Conservation (phyloP, 2,113 vertebrate species). For the Oryzias woworae region DNA sequence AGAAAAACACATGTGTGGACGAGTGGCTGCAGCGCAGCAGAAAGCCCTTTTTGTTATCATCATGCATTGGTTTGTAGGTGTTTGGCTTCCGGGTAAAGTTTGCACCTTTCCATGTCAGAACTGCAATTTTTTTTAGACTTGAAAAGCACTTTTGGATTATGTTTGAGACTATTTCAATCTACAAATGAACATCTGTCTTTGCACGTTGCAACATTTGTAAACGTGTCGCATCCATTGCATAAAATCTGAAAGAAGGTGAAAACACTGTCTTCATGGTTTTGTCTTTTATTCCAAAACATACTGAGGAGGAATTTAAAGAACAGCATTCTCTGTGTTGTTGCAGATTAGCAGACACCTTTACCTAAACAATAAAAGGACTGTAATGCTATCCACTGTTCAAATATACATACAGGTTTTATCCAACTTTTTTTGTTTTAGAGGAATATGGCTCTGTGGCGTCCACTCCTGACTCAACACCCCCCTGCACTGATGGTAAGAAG, state of each 20-base stretch:
- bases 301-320: no score
- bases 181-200: no score
- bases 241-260: no score
- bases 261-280: no score
- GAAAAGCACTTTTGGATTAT: constrained; percentile 16
- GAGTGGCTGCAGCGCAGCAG: constrained; percentile 28
- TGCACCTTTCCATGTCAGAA: constrained; percentile 5
- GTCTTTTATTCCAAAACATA: no score
- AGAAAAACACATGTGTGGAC: constrained; percentile 51
- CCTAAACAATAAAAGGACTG: background rate
- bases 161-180: no score
- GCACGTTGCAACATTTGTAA: background rate
- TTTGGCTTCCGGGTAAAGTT: constrained; percentile 9
- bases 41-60: constrained; percentile 9
- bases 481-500: constrained; percentile 78
- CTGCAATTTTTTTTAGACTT: constrained; percentile 3
- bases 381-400: background rate
- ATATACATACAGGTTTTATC: background rate
- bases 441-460: constrained; percentile 81
- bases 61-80: constrained; percentile 5
- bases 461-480: constrained; percentile 81
- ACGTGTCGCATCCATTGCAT: constrained; percentile 14
- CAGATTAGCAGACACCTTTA: background rate
- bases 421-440: constrained; percentile 71
- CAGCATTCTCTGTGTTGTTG: no score